Evolutionary conservation across 1,140 invertebrate species (phyloP).

Genomic region (Orussus abietinus): DNA sequence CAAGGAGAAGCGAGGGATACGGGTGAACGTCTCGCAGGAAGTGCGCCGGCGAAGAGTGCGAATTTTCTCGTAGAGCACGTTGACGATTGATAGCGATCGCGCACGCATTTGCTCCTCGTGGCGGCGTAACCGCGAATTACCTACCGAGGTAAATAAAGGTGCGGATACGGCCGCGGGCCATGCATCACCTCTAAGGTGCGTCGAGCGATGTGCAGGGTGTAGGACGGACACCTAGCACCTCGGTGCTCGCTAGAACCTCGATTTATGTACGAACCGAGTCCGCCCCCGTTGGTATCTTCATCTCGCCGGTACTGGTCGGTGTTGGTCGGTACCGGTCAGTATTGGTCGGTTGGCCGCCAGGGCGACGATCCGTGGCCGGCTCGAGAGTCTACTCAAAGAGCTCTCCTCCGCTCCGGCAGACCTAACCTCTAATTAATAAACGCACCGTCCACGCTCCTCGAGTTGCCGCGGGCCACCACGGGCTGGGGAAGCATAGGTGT

Average conservation of each 20-base stretch:
- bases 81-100: too few species aligned
- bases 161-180: too few species aligned
- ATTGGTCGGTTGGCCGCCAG: background rate
- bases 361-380: slow-evolving; percentile 11
- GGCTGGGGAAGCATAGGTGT: slow-evolving; percentile 25
- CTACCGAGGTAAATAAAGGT: too few species aligned
- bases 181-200: too few species aligned
- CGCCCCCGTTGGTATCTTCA: slow-evolving; percentile 47
- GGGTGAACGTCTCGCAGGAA: too few species aligned
- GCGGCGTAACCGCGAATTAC: too few species aligned
- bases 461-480: slow-evolving; percentile 18
- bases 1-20: too few species aligned
- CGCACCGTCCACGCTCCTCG: slow-evolving; percentile 28
- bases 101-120: too few species aligned
- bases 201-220: too few species aligned
- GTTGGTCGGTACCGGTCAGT: slow-evolving; percentile 17
- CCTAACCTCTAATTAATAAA: slow-evolving; percentile 46
- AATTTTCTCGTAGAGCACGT: too few species aligned
- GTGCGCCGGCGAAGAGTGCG: too few species aligned
- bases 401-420: slow-evolving; percentile 17
- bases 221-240: slow-evolving; percentile 41
- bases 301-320: slow-evolving; percentile 30
- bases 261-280: slow-evolving; percentile 39
- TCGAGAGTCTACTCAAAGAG: background rate
- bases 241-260: slow-evolving; percentile 35